Evolutionary conservation across 2,113 vertebrate genomes (phyloP).

Genomic region (Upupa epops): DNA sequence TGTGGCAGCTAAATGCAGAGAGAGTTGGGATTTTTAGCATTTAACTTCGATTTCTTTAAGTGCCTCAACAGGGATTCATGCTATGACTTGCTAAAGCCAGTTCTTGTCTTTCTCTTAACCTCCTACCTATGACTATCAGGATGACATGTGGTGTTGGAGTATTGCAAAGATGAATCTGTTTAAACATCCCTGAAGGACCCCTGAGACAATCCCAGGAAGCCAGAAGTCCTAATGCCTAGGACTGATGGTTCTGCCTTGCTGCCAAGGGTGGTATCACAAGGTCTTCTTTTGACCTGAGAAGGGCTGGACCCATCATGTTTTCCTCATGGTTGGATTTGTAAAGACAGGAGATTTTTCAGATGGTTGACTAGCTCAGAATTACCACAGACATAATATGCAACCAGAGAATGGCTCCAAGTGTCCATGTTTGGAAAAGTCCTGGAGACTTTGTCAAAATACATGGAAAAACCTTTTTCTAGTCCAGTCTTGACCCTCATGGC

Average conservation of each 20-base stretch:
- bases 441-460: background rate
- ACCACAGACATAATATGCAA: background rate
- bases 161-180: background rate
- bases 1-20: background rate
- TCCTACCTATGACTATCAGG: too few relatives aligned
- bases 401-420: background rate
- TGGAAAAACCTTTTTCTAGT: background rate
- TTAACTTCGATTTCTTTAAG: background rate
- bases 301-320: background rate
- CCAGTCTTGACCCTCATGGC: background rate
- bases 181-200: background rate
- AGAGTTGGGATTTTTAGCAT: background rate
- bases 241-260: background rate
- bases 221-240: fast-evolving
- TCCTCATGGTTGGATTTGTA: background rate
- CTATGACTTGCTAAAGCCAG: background rate
- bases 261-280: fast-evolving
- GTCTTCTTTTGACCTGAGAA: background rate
- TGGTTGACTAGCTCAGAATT: background rate
- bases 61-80: background rate
- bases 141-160: too few relatives aligned
- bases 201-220: background rate
- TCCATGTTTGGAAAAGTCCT: background rate
- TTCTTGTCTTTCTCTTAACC: too few relatives aligned
- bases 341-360: background rate